Percentiles rank a stretch among this genome's conserved stretches.
These are phyloP conservation scores for Motacilla alba DNA, from an alignment of 2,113 vertebrate genomes.

Conservation along the genomic window DNA sequence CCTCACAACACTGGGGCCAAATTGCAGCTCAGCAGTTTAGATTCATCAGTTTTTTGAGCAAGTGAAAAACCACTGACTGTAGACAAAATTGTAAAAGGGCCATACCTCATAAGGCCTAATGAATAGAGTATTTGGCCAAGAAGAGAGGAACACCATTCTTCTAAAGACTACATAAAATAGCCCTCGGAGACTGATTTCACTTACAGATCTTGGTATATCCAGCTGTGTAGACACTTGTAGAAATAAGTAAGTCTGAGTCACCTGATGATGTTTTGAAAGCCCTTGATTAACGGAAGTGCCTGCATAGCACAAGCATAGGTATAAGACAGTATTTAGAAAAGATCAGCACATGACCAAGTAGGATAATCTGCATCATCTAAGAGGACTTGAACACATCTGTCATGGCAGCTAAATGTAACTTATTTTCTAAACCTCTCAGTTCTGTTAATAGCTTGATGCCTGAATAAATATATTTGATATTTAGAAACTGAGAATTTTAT, in stretches of 20 bases:
- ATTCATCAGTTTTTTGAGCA: background rate
- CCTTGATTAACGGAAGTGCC: background rate
- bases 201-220: background rate
- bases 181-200: background rate
- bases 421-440: background rate
- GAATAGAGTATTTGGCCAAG: background rate
- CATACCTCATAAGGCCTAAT: background rate
- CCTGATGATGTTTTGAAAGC: background rate
- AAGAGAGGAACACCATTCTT: background rate
- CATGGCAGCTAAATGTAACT: background rate
- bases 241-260: background rate
- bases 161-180: background rate
- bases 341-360: fast-evolving
- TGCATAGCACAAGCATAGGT: background rate
- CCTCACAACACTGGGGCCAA: background rate
- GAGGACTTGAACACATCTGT: background rate
- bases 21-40: background rate
- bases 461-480: background rate
- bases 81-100: background rate
- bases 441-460: background rate
- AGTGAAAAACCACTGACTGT: background rate
- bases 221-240: background rate
- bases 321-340: background rate
- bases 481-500: background rate
- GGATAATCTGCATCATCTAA: background rate